Evolutionary conservation across 2,797 vertebrate genomes (phyloP).

Genomic region (Acipenser ruthenus): DNA sequence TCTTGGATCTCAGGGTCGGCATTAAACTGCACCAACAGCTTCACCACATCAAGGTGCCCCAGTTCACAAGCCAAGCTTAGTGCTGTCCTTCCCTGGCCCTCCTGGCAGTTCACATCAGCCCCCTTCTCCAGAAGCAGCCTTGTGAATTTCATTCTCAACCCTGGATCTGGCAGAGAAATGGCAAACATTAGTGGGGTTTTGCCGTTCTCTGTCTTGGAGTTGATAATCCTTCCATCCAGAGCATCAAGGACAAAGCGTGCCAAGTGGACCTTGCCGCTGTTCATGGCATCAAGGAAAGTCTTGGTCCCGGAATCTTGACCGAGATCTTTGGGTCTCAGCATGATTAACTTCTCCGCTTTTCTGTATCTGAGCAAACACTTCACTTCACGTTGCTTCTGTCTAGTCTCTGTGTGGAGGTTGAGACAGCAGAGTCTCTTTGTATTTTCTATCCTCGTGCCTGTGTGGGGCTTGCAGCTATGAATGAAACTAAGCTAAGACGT

Average conservation of each 20-base stretch:
- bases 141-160: slow-evolving; percentile 67
- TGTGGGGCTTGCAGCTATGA: slow-evolving; percentile 39
- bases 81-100: slow-evolving; percentile 73
- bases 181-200: slow-evolving; percentile 81
- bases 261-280: slow-evolving; percentile 76
- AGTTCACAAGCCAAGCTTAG: slow-evolving; percentile 77
- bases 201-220: slow-evolving; percentile 74
- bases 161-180: slow-evolving; percentile 64
- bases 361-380: slow-evolving; percentile 19
- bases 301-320: slow-evolving; percentile 80
- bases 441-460: slow-evolving; percentile 23
- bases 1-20: slow-evolving; percentile 77
- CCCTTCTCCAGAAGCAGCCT: slow-evolving; percentile 76
- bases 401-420: slow-evolving; percentile 3
- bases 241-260: slow-evolving; percentile 86
- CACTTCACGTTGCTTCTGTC: slow-evolving; percentile 10
- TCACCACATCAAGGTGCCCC: slow-evolving; percentile 73
- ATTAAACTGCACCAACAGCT: slow-evolving; percentile 81
- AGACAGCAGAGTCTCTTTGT: slow-evolving; percentile 22
- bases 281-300: slow-evolving; percentile 83
- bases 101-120: slow-evolving; percentile 73
- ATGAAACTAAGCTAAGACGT: slow-evolving; percentile 52
- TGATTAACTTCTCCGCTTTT: slow-evolving; percentile 28
- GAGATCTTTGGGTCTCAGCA: slow-evolving; percentile 82
- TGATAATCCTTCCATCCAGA: slow-evolving; percentile 78